Evolutionary conservation across 2,113 vertebrate genomes (phyloP).

Genomic region (Osmerus mordax): DNA sequence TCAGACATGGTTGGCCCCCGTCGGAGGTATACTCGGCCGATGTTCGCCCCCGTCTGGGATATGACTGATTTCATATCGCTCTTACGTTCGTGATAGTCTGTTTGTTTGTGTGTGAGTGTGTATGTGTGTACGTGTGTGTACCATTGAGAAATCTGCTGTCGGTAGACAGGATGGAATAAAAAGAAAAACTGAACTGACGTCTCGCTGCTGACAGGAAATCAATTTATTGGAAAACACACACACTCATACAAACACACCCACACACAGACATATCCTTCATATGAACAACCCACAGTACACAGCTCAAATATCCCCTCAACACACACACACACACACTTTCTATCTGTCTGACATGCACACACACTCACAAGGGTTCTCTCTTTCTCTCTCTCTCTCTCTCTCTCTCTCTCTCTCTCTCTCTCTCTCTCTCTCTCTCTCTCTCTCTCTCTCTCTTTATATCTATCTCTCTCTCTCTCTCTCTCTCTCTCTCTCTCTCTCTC

Average conservation of each 20-base stretch:
- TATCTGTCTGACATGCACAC: background rate
- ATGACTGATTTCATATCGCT: background rate
- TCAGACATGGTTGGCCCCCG: background rate
- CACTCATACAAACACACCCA: conserved; percentile 10
- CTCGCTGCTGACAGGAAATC: too few relatives aligned
- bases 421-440: conserved; percentile 6
- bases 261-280: background rate
- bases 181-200: too few relatives aligned
- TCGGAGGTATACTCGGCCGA: too few relatives aligned
- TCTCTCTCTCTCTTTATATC: too few relatives aligned
- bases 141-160: background rate
- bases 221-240: conserved; percentile 11
- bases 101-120: background rate
- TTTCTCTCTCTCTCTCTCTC: background rate
- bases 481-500: too few relatives aligned
- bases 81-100: background rate
- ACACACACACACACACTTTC: background rate
- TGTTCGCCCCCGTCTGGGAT: background rate
- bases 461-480: too few relatives aligned
- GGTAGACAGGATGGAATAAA: background rate
- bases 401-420: conserved; percentile 2
- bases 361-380: background rate
- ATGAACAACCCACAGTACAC: too few relatives aligned
- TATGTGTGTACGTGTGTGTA: background rate
- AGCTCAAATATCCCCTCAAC: background rate